Percentiles rank a stretch among this genome's conserved stretches.
phyloP scores from a whole-genome alignment of 2,888 invertebrate species.

The Athetis lepigone region DNA sequence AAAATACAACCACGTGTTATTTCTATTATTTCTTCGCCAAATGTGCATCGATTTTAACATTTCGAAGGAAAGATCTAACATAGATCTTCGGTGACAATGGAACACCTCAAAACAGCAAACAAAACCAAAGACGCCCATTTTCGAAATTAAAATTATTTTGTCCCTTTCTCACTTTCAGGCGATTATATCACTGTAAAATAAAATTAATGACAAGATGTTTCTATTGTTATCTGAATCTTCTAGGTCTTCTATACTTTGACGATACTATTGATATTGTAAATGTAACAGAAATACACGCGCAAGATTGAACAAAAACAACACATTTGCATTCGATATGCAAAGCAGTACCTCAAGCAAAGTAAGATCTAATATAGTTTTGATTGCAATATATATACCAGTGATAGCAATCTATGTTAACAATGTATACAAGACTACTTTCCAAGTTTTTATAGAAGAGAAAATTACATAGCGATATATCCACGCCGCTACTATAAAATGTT shows the following conservation, averaged over 20 bases:
- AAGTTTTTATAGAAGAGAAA: conserved; percentile 64
- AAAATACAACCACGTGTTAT: no score
- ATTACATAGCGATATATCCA: conserved; percentile 49
- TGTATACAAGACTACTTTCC: conserved; percentile 52
- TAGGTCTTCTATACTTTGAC: conserved; percentile 11
- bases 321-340: conserved; percentile 40
- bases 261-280: conserved; percentile 6
- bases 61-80: no score
- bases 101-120: no score
- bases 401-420: conserved; percentile 36
- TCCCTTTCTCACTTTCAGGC: no score
- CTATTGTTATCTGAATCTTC: neutral
- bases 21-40: no score
- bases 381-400: conserved; percentile 36
- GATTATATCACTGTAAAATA: no score
- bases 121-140: no score
- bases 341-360: conserved; percentile 15
- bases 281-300: conserved; percentile 14
- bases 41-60: no score
- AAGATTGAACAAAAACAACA: conserved; percentile 3
- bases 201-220: neutral
- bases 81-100: no score
- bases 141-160: no score
- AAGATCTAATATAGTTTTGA: conserved; percentile 35
- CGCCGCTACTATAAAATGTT: conserved; percentile 46